A percentile compares a stretch with the other conserved stretches of the same genome.
phyloP scores from a whole-genome alignment of 2,797 vertebrate genomes.

The Psittacula derbiana region DNA sequence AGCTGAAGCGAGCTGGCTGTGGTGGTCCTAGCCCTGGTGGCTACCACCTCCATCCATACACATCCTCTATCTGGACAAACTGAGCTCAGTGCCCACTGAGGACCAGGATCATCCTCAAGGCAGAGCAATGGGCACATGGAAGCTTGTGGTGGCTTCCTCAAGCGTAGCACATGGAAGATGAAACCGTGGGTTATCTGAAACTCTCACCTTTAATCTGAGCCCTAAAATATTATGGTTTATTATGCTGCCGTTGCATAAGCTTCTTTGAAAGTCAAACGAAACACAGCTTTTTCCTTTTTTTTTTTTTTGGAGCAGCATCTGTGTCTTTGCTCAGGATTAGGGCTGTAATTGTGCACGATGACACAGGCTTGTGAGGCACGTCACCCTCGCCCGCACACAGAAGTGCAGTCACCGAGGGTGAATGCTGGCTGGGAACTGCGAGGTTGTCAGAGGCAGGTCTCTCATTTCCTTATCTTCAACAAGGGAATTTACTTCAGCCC shows the following conservation, averaged over 20 bases:
- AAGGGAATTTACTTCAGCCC: background rate
- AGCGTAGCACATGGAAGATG: background rate
- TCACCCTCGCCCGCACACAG: background rate
- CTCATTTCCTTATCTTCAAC: background rate
- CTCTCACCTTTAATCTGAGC: background rate
- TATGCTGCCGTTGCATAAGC: constrained; percentile 72
- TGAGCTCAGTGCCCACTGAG: background rate
- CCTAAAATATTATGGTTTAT: background rate
- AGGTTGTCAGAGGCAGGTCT: background rate
- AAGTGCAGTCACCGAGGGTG: background rate
- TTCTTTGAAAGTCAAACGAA: constrained; percentile 83
- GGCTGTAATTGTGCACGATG: constrained; percentile 13
- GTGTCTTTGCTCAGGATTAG: constrained; percentile 75
- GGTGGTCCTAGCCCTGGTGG: background rate
- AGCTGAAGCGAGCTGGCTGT: background rate
- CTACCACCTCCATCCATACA: background rate
- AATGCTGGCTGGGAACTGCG: background rate
- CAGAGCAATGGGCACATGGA: background rate
- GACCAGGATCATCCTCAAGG: background rate
- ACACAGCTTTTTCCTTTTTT: constrained; percentile 41
- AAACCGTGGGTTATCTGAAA: background rate
- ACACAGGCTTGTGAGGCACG: constrained; percentile 14
- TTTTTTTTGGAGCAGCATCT: constrained; percentile 70
- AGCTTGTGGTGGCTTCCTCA: background rate
- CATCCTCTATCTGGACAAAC: background rate